Conservation (phyloP, 30 jellyfish, hydroid and myxozoan species). For the Aurelia aurita region DNA sequence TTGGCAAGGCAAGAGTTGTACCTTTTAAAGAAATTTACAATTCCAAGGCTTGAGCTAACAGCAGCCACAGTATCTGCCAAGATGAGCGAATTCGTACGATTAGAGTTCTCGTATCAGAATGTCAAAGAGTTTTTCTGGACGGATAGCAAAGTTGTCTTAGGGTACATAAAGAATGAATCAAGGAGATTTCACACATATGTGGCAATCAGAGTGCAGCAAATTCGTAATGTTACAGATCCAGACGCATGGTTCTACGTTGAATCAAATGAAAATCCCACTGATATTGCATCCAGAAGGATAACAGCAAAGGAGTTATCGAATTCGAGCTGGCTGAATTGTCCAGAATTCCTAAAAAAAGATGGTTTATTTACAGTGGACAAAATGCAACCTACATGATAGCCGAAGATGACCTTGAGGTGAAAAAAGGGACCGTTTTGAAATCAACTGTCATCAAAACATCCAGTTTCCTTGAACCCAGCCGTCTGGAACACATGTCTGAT, state of each 20-base stretch:
- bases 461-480: background rate
- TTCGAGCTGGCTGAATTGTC: conserved; percentile 22
- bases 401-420: conserved; percentile 5
- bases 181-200: conserved; percentile 39
- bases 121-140: conserved; percentile 51
- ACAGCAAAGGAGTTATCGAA: conserved; percentile 24
- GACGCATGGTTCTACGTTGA: conserved; percentile 4
- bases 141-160: conserved; percentile 49
- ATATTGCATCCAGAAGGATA: conserved; percentile 20
- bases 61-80: conserved; percentile 40
- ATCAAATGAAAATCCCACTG: background rate
- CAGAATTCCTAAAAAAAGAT: conserved; percentile 4
- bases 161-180: conserved; percentile 39
- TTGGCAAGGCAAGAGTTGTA: conserved; percentile 51
- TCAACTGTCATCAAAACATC: background rate
- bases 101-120: background rate
- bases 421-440: background rate
- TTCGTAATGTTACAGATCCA: conserved; percentile 25
- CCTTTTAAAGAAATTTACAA: conserved; percentile 43
- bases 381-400: background rate
- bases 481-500: background rate
- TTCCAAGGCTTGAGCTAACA: conserved; percentile 54
- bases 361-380: conserved; percentile 8
- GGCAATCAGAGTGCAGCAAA: conserved; percentile 30
- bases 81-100: conserved; percentile 23